Evolutionary conservation across 2,113 vertebrate genomes (phyloP), one percentile per base, ranked within the genome.

Genomic region (Danio rerio): DNA sequence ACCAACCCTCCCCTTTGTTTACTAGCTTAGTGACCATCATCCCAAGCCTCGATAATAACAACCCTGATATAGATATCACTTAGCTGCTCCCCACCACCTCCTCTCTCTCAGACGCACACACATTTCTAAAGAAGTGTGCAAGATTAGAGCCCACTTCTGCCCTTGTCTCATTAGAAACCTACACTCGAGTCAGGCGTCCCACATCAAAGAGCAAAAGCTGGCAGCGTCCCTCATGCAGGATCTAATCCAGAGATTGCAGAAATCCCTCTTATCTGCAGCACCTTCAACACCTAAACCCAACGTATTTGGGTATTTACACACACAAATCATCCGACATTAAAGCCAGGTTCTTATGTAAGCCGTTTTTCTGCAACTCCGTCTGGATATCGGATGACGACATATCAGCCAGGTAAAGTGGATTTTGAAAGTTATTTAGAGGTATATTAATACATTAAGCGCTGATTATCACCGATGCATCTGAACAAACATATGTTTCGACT

Each of bases 1-100:
- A 88, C 85, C 89, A 87, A 75, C 82, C 50, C 81, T 74, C 86
- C 79, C 88, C 81, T 89, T 92, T 92, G 90, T 92, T 90, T 91
- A 90, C 86, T 75, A 86, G 87, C 87, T 93, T 92, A 93, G 87
- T 85, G 84, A 74, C 71, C 79, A 47, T 80, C 68, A 80, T 82
- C 82, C 80, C 73, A n/a, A 55, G 43, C 55, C 58, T 70, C 7
- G 74, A 77, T 58, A 81, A 83, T 75, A 83, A 72, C 16, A 21
- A 74, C 80, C 11, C 31, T 71, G 61, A 13, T 11, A 45, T 11
- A 53, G 65, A 84, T 59, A 65, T 58, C 68, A 52, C 59, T 50
- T 40, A 68, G 15, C 55, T n/a, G n/a, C n/a, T n/a, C n/a, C n/a
- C n/a, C n/a, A n/a, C n/a, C n/a, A n/a, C 47, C 43, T 40, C 61